Conservation (phyloP, 2,888 invertebrate genomes). For the Eledona agricola region DNA sequence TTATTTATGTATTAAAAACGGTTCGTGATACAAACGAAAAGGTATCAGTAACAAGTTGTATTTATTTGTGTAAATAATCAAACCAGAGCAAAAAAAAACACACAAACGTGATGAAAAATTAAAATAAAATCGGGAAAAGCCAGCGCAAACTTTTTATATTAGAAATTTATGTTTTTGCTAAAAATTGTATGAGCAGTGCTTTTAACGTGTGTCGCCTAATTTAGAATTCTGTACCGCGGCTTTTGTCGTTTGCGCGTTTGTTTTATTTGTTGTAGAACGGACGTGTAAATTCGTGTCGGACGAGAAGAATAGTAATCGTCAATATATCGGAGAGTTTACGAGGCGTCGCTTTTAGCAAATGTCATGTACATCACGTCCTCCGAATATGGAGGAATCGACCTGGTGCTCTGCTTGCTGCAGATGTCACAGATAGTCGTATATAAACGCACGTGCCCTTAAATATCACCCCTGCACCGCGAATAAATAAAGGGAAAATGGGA, state of each 20-base stretch:
- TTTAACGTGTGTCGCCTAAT: no score
- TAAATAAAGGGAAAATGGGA: constrained; percentile 6
- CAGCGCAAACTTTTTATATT: no score
- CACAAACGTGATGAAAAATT: no score
- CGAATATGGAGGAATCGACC: constrained; percentile 20
- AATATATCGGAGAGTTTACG: constrained; percentile 16
- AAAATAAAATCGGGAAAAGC: no score
- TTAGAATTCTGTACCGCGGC: no score
- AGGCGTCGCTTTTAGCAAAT: constrained; percentile 14
- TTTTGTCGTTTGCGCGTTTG: constrained; percentile 4
- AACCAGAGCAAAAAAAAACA: no score
- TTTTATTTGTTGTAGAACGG: constrained; percentile 17
- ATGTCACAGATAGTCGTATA: neutral
- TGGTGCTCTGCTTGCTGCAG: neutral
- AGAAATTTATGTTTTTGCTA: no score
- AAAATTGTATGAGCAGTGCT: no score
- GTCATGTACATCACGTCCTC: constrained; percentile 24
- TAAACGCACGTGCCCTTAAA: constrained; percentile 5
- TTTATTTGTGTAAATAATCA: no score
- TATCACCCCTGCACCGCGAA: constrained; percentile 4
- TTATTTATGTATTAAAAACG: no score
- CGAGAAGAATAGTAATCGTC: constrained; percentile 18
- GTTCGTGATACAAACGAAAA: no score
- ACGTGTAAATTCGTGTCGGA: constrained; percentile 11
- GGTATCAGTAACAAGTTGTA: no score